phyloP scores from a whole-genome alignment of 64 coral and sea anemone genomes.

The Montipora sp. region DNA sequence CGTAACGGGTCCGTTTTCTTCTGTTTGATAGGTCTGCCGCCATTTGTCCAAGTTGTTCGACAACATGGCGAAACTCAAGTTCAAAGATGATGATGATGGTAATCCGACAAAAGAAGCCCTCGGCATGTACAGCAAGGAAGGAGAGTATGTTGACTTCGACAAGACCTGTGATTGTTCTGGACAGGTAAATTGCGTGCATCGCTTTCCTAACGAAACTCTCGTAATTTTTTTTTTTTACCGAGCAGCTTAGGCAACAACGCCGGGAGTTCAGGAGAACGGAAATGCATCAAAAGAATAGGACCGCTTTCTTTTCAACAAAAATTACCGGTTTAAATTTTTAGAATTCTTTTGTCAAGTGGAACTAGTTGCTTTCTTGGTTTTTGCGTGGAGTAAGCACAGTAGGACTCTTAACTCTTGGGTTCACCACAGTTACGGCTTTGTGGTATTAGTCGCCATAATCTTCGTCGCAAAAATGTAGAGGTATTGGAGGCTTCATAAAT shows the following conservation, averaged over 20 bases:
- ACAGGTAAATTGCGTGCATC: slow-evolving; percentile 62
- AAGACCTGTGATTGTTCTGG: slow-evolving; percentile 85
- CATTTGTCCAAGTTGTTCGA: slow-evolving; percentile 98
- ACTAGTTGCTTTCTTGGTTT: no score
- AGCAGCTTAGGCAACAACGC: no score
- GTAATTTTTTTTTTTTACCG: no score
- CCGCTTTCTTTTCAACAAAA: background rate
- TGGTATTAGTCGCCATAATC: no score
- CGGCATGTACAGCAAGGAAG: slow-evolving; percentile 97
- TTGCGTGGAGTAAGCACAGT: no score
- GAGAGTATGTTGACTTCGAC: slow-evolving; percentile 93
- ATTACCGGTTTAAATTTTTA: no score
- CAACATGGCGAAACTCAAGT: slow-evolving; percentile 96
- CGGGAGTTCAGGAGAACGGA: no score
- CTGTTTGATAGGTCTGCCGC: slow-evolving; percentile 74
- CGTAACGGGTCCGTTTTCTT: background rate
- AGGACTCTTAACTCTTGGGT: no score
- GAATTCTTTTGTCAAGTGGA: no score
- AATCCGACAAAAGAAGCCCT: slow-evolving; percentile 83
- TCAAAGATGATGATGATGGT: slow-evolving; percentile 86
- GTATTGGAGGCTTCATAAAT: no score
- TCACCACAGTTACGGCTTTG: no score
- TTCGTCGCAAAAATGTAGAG: no score
- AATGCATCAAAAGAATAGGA: background rate
- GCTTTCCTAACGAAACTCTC: background rate